phyloP scores from a whole-genome alignment of 2,888 invertebrate genomes.

The Priocnemis perturbator region DNA sequence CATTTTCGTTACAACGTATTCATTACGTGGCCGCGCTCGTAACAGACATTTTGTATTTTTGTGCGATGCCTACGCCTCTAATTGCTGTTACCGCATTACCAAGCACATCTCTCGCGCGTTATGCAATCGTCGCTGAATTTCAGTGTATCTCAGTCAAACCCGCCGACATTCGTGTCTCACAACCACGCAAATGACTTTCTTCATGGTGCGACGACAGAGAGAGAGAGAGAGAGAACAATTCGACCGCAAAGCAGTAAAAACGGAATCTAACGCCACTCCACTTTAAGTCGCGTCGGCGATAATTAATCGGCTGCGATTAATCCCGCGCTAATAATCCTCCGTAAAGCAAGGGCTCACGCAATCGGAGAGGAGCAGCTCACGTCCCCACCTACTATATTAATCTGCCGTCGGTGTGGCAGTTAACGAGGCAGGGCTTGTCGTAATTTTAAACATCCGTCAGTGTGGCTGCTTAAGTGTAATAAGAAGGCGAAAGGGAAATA shows the following conservation, averaged over 20 bases:
- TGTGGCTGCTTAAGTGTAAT: constrained; percentile 27
- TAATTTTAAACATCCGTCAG: constrained; percentile 20
- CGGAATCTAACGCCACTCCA: constrained; percentile 9
- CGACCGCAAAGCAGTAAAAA: constrained; percentile 12
- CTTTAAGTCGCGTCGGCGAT: too few relatives aligned
- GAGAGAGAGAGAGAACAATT: not conserved
- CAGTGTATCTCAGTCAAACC: constrained; percentile 15
- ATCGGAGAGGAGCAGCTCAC: too few relatives aligned
- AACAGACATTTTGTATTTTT: constrained; percentile 25
- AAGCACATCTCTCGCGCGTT: constrained; percentile 15
- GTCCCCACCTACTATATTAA: too few relatives aligned
- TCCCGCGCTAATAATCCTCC: not conserved
- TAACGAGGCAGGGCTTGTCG: constrained; percentile 1
- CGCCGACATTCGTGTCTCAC: not conserved
- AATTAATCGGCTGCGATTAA: too few relatives aligned
- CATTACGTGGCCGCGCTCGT: constrained; percentile 29
- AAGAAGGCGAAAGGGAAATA: constrained; percentile 55
- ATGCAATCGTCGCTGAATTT: constrained; percentile 14
- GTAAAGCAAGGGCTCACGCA: not conserved
- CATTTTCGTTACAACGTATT: constrained; percentile 43
- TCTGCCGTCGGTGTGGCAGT: too few relatives aligned
- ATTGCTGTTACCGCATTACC: constrained; percentile 12
- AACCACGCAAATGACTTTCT: too few relatives aligned
- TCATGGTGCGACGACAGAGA: not conserved
- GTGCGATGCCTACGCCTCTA: constrained; percentile 20